Percentiles rank a stretch among this genome's conserved stretches.
phyloP scores from a whole-genome alignment of 2,888 invertebrate species.

The Himalopsyche kuldschensis region DNA sequence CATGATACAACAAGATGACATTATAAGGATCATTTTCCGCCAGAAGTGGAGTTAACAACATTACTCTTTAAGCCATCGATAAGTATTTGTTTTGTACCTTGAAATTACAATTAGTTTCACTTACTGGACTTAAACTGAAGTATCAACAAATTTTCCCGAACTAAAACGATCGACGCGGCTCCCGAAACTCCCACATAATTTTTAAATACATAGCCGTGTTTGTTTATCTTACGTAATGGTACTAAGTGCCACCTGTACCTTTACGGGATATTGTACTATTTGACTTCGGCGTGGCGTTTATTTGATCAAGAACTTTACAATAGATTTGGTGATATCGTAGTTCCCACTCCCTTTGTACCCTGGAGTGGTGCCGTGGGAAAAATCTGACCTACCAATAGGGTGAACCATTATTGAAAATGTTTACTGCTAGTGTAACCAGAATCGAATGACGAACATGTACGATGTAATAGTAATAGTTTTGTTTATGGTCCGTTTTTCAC shows the following conservation, averaged over 20 bases:
- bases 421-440: not conserved
- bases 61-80: too few relatives aligned
- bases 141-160: not conserved
- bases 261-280: not conserved
- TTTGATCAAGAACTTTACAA: not conserved
- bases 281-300: not conserved
- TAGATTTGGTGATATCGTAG: not conserved
- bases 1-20: too few relatives aligned
- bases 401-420: not conserved
- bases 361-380: not conserved
- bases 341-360: not conserved
- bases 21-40: too few relatives aligned
- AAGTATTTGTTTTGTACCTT: too few relatives aligned
- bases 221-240: not conserved
- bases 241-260: not conserved
- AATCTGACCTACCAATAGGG: conserved; percentile 7
- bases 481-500: too few relatives aligned
- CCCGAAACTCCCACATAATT: not conserved
- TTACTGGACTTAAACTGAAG: too few relatives aligned
- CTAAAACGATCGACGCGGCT: not conserved
- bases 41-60: too few relatives aligned
- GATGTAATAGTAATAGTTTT: too few relatives aligned
- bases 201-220: not conserved
- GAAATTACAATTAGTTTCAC: too few relatives aligned
- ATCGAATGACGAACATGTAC: not conserved